Evolutionary conservation across 2,888 invertebrate genomes (phyloP).

Genomic region (Minunthozetes semirufus): DNA sequence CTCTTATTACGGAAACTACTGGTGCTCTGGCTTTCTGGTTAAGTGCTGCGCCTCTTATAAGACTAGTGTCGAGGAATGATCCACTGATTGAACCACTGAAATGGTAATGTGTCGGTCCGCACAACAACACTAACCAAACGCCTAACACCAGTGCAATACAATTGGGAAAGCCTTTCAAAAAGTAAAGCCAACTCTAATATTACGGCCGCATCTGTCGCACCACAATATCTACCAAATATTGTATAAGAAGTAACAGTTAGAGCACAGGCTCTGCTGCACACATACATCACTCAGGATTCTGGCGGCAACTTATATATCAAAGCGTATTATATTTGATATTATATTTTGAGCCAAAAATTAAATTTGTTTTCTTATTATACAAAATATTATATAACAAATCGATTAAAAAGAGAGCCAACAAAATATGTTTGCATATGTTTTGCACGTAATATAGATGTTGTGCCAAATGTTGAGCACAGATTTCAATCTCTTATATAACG

Average conservation of each 20-base stretch:
- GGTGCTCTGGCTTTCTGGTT: no score
- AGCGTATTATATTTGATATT: no score
- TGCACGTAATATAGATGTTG: background rate
- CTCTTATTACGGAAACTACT: no score
- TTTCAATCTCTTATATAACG: no score
- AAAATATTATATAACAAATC: no score
- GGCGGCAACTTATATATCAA: no score
- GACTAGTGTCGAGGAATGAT: constrained; percentile 1
- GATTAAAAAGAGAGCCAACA: background rate
- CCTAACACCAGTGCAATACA: background rate
- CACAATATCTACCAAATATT: background rate
- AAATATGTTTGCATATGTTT: background rate
- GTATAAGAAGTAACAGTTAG: background rate
- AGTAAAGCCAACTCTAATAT: background rate
- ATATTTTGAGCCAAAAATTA: no score
- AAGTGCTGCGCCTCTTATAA: background rate
- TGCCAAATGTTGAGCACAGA: background rate
- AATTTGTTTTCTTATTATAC: no score
- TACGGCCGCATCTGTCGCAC: constrained; percentile 25
- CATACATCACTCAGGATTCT: background rate
- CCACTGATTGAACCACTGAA: constrained; percentile 10
- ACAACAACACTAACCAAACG: background rate
- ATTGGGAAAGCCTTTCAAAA: background rate
- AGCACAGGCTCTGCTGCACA: background rate
- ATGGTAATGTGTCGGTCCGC: constrained; percentile 1